phyloP scores from a whole-genome alignment of 2,113 vertebrate genomes.

The Sciurus niger region DNA sequence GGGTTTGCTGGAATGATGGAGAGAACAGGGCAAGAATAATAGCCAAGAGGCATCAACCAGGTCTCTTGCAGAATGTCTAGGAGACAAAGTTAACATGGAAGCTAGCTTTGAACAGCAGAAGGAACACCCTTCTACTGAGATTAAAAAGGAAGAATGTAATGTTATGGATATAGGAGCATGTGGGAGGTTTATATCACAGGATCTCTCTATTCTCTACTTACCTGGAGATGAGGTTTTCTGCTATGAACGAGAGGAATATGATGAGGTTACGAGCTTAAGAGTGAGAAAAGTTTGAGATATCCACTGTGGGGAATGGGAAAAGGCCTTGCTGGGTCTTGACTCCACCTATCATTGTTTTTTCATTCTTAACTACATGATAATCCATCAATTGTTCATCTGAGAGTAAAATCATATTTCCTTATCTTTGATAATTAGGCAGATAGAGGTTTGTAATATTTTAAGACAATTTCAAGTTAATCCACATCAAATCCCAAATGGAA shows the following conservation, averaged over 20 bases:
- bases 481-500: slow-evolving; percentile 18
- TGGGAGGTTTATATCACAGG: neutral
- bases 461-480: slow-evolving; percentile 41
- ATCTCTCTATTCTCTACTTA: neutral
- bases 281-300: neutral
- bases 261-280: slow-evolving; percentile 6
- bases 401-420: slow-evolving; percentile 53
- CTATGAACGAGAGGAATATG: neutral
- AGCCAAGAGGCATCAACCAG: neutral
- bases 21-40: neutral
- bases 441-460: slow-evolving; percentile 58
- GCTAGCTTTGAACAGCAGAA: neutral
- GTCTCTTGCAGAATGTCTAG: neutral
- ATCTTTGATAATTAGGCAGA: slow-evolving; percentile 51
- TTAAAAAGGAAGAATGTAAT: neutral
- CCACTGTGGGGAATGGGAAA: neutral
- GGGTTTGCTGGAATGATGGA: neutral
- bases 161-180: neutral
- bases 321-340: neutral
- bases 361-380: neutral
- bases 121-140: neutral
- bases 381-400: neutral
- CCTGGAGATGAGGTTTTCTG: neutral
- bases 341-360: slow-evolving; percentile 7
- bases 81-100: neutral